Percentiles rank a stretch among this genome's conserved stretches.
Evolutionary conservation across 2,888 invertebrate species (phyloP).

Genomic region (Colostygia pectinataria): DNA sequence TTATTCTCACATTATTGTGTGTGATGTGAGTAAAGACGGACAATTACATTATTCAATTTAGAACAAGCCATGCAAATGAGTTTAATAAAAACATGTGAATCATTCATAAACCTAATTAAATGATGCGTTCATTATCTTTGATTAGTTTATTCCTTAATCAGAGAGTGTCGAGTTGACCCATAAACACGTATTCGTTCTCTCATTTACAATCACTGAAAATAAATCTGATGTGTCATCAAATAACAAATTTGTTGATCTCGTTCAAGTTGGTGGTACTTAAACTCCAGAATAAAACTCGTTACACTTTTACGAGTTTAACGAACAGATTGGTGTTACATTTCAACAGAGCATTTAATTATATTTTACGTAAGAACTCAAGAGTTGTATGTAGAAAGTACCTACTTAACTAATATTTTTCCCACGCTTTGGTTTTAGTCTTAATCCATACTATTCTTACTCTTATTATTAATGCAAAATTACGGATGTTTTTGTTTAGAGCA

Average conservation of each 20-base stretch:
- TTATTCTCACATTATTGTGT: conserved; percentile 8
- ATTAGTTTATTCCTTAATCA: conserved; percentile 8
- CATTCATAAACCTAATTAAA: too few relatives aligned
- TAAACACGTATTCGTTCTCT: conserved; percentile 38
- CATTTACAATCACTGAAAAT: conserved; percentile 38
- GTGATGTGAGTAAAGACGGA: background rate
- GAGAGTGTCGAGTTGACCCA: conserved; percentile 10
- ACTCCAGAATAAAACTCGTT: conserved; percentile 42
- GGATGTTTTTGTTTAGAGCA: too few relatives aligned
- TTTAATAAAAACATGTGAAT: background rate
- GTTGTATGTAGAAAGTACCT: too few relatives aligned
- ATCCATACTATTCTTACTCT: background rate
- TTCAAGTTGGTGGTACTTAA: conserved; percentile 27
- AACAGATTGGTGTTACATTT: conserved; percentile 24
- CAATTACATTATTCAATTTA: conserved; percentile 2
- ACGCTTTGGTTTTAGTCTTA: conserved; percentile 17
- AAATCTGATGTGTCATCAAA: conserved; percentile 37
- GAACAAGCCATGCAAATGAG: background rate
- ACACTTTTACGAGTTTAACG: conserved; percentile 36
- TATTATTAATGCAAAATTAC: background rate
- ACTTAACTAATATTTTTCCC: conserved; percentile 14
- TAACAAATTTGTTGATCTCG: conserved; percentile 28
- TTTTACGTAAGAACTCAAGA: conserved; percentile 32
- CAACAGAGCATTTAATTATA: conserved; percentile 22
- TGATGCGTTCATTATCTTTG: conserved; percentile 7